These are phyloP conservation scores for Semnornis frantzii DNA, from an alignment of 2,113 vertebrate species.

Conservation along the genomic window DNA sequence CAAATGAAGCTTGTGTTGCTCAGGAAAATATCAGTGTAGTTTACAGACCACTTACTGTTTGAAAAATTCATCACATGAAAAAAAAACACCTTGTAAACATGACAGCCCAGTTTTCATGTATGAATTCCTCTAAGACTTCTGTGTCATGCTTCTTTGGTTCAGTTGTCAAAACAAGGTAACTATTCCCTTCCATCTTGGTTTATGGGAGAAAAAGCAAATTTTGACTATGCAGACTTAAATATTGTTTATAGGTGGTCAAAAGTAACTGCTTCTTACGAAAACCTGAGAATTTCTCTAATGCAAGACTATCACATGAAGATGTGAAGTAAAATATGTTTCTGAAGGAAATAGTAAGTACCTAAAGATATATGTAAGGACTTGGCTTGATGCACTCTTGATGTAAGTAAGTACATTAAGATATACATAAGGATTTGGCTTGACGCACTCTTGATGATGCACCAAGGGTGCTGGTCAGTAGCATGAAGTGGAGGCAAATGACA, in stretches of 20 bases:
- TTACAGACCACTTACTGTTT: constrained; percentile 17
- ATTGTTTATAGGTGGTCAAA: neutral
- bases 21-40: neutral
- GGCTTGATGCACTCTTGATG: too few relatives aligned
- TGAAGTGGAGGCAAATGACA: too few relatives aligned
- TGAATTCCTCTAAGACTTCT: constrained; percentile 36
- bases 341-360: neutral
- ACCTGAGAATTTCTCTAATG: neutral
- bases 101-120: constrained; percentile 55
- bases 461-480: too few relatives aligned
- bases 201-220: neutral
- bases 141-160: constrained; percentile 41
- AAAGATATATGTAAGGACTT: neutral
- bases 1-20: neutral
- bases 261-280: neutral
- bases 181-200: constrained; percentile 36
- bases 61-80: constrained; percentile 52
- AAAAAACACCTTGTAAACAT: constrained; percentile 69
- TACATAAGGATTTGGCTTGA: too few relatives aligned
- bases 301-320: neutral
- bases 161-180: constrained; percentile 71
- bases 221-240: neutral
- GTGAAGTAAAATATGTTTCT: neutral
- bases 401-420: neutral
- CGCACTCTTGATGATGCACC: too few relatives aligned